Base-by-base conservation (phyloP, 1,140 invertebrate species). In the Drosophila bifasciata region DNA sequence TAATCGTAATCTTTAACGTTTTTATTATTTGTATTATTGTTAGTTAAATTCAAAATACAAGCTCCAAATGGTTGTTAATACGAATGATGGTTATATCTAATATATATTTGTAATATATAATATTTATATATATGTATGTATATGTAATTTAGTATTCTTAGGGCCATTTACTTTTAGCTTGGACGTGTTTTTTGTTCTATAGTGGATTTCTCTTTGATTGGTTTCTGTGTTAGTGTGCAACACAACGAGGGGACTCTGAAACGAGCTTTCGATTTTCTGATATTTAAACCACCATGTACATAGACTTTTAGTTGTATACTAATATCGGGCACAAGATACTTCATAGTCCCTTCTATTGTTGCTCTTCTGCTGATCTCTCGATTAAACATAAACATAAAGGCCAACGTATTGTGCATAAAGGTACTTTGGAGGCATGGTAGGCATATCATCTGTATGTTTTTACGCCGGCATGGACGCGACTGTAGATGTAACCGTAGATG, bases 21-120 rank as follows among this genome's bases (percentile, higher is more conserved):
- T 39, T 68, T 53, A 63, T 68, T 68, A 52, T 66, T 67, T 39
- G 67, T 53, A 63, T 68, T 68, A 52, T 36, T 57, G 53, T 67
- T 81, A 76, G 60, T 81, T 86, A 86, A 86, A 80, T 85, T 85
- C 81, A 86, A 68, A 85, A 86, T 85, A 77, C 81, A 85, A 85
- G 80, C 80, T 85, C 81, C 64, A 80, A 86, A 49, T 60, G 43
- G 62, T 86, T 80, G 19, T 67, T 60, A 53, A 52, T 61, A 48
- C 71, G 48, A 76, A 53, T 86, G 60, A 80, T 60, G 43, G 62
- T 86, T 80, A 17, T 79, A 50, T 68, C 50, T 86, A 57, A 80
- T 84, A 68, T 84, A 68, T 49, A 39, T 72, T 64, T 76, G 50
- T 53, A 64, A 78, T 61, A 74, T 66, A 72, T 64, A 23, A 36